Evolutionary conservation across 2,888 invertebrate genomes (phyloP).

Genomic region (Chymomyza fuscimana): DNA sequence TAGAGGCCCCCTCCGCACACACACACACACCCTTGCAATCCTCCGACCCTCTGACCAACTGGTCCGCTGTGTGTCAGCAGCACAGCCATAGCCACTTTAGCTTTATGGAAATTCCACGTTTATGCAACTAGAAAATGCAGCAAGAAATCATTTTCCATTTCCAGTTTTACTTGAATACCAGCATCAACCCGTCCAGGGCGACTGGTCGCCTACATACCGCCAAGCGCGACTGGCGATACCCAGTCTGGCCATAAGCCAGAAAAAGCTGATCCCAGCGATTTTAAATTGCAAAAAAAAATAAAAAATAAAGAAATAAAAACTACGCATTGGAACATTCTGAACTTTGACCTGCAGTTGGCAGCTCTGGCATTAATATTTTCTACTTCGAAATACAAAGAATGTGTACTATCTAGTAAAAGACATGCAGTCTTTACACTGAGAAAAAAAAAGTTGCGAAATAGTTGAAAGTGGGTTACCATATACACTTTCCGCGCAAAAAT

Average conservation of each 20-base stretch:
- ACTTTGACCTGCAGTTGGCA: background rate
- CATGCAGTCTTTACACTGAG: background rate
- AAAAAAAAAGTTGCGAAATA: background rate
- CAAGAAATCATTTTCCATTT: constrained; percentile 61
- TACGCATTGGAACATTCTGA: background rate
- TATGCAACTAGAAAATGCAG: constrained; percentile 66
- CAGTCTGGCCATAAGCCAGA: constrained; percentile 17
- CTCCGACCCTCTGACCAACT: constrained; percentile 14
- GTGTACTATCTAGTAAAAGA: background rate
- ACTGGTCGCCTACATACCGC: constrained; percentile 33
- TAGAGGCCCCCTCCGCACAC: background rate
- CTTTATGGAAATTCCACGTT: constrained; percentile 70
- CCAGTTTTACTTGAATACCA: constrained; percentile 65
- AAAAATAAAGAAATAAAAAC: background rate
- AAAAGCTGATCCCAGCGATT: constrained; percentile 21
- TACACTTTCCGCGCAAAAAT: too few relatives aligned
- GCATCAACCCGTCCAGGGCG: constrained; percentile 43
- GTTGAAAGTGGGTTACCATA: too few relatives aligned
- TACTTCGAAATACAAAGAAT: background rate
- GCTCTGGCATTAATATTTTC: background rate
- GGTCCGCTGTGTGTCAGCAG: constrained; percentile 56
- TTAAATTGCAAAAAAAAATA: background rate
- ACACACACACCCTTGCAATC: background rate
- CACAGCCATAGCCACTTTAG: constrained; percentile 38
- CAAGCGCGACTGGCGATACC: constrained; percentile 45